Percentiles rank a stretch among this genome's conserved stretches.
phyloP scores from a whole-genome alignment of 2,888 invertebrate genomes.

The Drosophila vallismaia region DNA sequence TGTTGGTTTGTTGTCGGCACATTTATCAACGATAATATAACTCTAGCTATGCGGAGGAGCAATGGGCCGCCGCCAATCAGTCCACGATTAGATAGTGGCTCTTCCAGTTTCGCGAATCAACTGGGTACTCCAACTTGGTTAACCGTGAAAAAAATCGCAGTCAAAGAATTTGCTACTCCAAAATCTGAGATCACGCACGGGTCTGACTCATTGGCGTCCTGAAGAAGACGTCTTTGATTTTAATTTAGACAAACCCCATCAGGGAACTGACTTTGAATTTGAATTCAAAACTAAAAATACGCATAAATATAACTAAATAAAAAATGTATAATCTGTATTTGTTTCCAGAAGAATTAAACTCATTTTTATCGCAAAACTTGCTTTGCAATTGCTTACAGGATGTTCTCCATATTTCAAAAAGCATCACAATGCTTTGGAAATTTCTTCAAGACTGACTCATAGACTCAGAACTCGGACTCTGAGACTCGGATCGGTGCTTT shows the following conservation, averaged over 20 bases:
- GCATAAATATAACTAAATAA: not conserved
- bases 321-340: not conserved
- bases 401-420: not conserved
- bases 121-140: slow-evolving; percentile 10
- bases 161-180: slow-evolving; percentile 13
- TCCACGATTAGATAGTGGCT: slow-evolving; percentile 64
- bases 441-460: slow-evolving; percentile 10
- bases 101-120: slow-evolving; percentile 39
- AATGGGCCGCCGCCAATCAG: slow-evolving; percentile 57
- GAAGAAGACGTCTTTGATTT: not conserved
- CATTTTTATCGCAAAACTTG: not conserved
- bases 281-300: not conserved
- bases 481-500: slow-evolving; percentile 2
- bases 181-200: slow-evolving; percentile 5
- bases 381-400: not conserved
- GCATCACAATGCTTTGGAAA: slow-evolving; percentile 1
- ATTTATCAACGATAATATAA: slow-evolving; percentile 54
- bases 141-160: slow-evolving; percentile 18
- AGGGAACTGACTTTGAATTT: not conserved
- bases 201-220: slow-evolving; percentile 3
- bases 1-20: slow-evolving; percentile 19
- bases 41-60: slow-evolving; percentile 51
- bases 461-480: slow-evolving; percentile 17
- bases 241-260: not conserved
- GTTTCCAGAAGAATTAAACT: not conserved